Evolutionary conservation across 2,113 vertebrate genomes (phyloP).

Genomic region (Rhynchopsitta pachyrhyncha): DNA sequence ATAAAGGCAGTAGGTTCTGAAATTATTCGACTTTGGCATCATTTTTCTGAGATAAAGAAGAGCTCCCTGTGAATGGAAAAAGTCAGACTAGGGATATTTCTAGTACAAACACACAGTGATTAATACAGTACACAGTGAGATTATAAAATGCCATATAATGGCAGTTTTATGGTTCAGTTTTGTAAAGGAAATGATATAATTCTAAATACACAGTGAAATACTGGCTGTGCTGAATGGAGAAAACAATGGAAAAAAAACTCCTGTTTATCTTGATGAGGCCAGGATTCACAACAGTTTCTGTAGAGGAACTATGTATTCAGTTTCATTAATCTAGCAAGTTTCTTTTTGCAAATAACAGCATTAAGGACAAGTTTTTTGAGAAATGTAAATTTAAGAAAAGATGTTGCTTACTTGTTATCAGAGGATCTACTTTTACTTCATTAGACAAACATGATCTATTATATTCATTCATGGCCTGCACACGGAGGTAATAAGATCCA

Average conservation of each 20-base stretch:
- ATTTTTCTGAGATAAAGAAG: background rate
- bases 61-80: background rate
- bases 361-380: background rate
- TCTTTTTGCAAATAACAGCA: background rate
- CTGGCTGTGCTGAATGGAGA: background rate
- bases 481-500: slow-evolving; percentile 26
- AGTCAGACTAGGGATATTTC: background rate
- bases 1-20: background rate
- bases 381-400: background rate
- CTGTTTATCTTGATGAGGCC: background rate
- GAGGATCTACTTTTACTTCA: slow-evolving; percentile 39
- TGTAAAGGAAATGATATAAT: background rate
- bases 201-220: background rate
- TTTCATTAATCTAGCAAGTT: background rate
- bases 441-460: slow-evolving; percentile 57
- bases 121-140: background rate
- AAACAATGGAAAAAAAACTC: background rate
- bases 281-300: background rate
- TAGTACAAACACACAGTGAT: background rate
- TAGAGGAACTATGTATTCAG: background rate
- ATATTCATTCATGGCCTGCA: slow-evolving; percentile 39
- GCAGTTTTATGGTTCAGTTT: background rate
- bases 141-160: background rate
- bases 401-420: slow-evolving; percentile 34
- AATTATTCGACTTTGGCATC: background rate